Evolutionary conservation across 2,113 vertebrate genomes (phyloP).

Genomic region (Elachura formosa): DNA sequence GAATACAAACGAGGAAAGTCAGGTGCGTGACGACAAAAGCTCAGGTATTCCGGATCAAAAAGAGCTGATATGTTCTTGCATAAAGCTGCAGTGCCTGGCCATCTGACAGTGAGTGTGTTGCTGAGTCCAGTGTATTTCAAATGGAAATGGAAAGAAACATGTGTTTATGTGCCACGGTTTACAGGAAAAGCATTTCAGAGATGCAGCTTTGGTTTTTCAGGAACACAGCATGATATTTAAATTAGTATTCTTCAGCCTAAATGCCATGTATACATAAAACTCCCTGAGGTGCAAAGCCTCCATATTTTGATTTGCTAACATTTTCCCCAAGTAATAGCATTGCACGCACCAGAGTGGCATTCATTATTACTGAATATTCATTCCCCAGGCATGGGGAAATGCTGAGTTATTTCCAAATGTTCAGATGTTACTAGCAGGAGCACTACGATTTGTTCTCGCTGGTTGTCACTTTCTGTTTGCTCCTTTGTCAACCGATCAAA

Average conservation of each 20-base stretch:
- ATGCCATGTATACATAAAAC: not conserved
- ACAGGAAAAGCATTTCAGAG: not conserved
- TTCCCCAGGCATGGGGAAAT: not conserved
- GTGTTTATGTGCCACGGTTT: not conserved
- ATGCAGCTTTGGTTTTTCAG: not conserved
- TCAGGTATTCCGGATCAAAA: not conserved
- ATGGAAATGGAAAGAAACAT: not conserved
- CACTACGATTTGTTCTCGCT: not conserved
- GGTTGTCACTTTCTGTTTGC: constrained; percentile 14
- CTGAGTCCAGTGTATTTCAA: not conserved
- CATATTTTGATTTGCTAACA: not conserved
- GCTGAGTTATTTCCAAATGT: not conserved
- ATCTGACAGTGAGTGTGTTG: not conserved
- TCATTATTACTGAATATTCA: constrained; percentile 12
- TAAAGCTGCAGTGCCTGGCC: not conserved
- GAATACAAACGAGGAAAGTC: constrained; percentile 89
- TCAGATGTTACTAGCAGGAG: not conserved
- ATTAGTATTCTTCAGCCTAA: constrained; percentile 21
- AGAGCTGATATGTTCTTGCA: not conserved
- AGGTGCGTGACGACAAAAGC: constrained; percentile 76
- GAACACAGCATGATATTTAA: not conserved
- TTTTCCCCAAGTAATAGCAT: not conserved
- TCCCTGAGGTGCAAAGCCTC: constrained; percentile 1
- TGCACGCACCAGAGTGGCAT: not conserved
- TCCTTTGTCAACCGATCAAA: not conserved